Percentiles rank a stretch among this genome's conserved stretches.
phyloP scores from a whole-genome alignment of 2,888 invertebrate species.

The Synanthedon vespiformis region DNA sequence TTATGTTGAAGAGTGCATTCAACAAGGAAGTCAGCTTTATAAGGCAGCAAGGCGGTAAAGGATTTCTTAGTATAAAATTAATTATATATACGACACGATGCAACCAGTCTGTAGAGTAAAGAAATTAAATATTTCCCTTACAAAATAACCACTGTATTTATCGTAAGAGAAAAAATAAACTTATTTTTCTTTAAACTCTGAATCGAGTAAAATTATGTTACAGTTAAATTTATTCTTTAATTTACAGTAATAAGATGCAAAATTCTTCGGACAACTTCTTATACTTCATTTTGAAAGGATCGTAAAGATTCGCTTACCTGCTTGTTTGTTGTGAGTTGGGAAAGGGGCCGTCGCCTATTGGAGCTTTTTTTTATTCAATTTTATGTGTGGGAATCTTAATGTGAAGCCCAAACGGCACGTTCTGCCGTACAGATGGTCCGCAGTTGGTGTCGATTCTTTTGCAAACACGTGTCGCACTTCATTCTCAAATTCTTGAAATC shows the following conservation, averaged over 20 bases:
- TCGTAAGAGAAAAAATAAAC: conserved; percentile 35
- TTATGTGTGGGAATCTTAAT: conserved; percentile 69
- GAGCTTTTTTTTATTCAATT: conserved; percentile 60
- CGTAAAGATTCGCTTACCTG: conserved; percentile 68
- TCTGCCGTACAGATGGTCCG: conserved; percentile 57
- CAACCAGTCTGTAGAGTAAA: no score
- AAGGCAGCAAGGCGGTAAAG: conserved; percentile 11
- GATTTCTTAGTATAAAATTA: conserved; percentile 17
- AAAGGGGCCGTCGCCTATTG: conserved; percentile 47
- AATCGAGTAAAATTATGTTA: conserved; percentile 26
- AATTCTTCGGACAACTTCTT: conserved; percentile 40
- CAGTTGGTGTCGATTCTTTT: conserved; percentile 47
- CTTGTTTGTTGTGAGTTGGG: conserved; percentile 63
- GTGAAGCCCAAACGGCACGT: conserved; percentile 60
- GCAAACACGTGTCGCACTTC: conserved; percentile 52
- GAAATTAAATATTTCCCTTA: conserved; percentile 11
- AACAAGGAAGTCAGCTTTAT: conserved; percentile 26
- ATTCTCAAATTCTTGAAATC: conserved; percentile 32
- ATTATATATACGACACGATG: conserved; percentile 13
- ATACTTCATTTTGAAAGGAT: conserved; percentile 56
- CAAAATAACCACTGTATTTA: conserved; percentile 26
- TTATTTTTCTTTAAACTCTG: conserved; percentile 22
- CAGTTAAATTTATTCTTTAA: conserved; percentile 36
- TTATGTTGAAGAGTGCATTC: conserved; percentile 1
- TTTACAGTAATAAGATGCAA: conserved; percentile 48